Evolutionary conservation across 2,888 invertebrate genomes (phyloP).

Genomic region (Zele albiditarsus): DNA sequence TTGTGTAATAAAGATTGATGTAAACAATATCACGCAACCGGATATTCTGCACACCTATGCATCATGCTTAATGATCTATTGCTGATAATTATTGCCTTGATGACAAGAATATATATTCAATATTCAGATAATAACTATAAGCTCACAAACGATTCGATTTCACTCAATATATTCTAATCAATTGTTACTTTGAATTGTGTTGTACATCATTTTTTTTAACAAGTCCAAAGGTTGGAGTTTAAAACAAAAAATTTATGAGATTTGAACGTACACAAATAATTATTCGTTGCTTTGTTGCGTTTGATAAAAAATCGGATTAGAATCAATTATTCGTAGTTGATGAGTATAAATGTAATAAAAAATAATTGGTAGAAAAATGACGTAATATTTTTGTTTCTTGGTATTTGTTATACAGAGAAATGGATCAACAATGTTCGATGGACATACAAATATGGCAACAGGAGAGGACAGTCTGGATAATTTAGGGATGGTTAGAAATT

Average conservation of each 20-base stretch:
- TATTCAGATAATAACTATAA: too few relatives aligned
- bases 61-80: not conserved
- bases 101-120: not conserved
- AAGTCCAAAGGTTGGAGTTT: too few relatives aligned
- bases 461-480: slow-evolving; percentile 78
- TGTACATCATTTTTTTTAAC: too few relatives aligned
- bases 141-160: too few relatives aligned
- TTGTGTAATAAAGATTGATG: not conserved
- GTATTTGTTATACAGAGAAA: slow-evolving; percentile 79
- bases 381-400: not conserved
- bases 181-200: too few relatives aligned
- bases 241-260: too few relatives aligned
- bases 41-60: not conserved
- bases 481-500: slow-evolving; percentile 81
- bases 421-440: slow-evolving; percentile 82
- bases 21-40: not conserved
- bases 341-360: too few relatives aligned
- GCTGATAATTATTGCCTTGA: not conserved
- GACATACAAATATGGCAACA: slow-evolving; percentile 84
- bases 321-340: too few relatives aligned
- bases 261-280: too few relatives aligned
- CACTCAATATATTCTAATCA: too few relatives aligned
- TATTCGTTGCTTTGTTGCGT: too few relatives aligned
- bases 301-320: too few relatives aligned
- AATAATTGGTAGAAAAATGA: not conserved